These are phyloP conservation scores for Chloropsis hardwickii DNA, from an alignment of 2,113 vertebrate genomes.

Conservation along the genomic window DNA sequence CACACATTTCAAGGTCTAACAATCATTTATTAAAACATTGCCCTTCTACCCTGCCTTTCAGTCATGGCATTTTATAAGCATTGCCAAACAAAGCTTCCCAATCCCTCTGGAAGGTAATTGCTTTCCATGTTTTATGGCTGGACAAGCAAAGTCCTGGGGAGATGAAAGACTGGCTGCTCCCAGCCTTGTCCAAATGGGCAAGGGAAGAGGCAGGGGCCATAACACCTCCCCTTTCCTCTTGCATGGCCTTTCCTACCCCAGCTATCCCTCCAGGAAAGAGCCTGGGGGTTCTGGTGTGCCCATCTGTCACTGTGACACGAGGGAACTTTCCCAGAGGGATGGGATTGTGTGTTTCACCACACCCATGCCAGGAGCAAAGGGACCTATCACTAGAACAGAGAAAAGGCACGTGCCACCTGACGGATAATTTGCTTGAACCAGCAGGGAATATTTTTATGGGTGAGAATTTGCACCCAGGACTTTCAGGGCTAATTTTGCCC, in stretches of 20 bases:
- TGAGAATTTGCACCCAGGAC: neutral
- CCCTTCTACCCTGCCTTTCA: neutral
- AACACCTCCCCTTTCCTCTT: neutral
- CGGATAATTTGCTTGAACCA: neutral
- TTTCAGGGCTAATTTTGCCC: neutral
- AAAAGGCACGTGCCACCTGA: neutral
- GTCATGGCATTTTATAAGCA: neutral
- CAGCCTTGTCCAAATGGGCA: neutral
- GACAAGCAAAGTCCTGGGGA: neutral
- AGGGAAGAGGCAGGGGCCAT: neutral
- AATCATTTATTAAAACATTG: neutral
- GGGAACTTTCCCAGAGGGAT: neutral
- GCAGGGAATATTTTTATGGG: neutral
- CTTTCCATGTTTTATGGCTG: neutral
- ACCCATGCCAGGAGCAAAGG: neutral
- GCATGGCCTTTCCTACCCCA: neutral
- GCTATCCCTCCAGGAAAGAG: neutral
- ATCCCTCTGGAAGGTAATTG: neutral
- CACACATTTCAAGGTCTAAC: neutral
- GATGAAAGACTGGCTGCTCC: neutral
- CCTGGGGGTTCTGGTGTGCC: neutral
- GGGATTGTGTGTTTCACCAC: neutral
- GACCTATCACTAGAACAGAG: fast-evolving
- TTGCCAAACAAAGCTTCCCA: neutral
- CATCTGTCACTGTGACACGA: neutral